Base-by-base conservation (phyloP, 2,113 vertebrate genomes). In the Spea multiplicata region DNA sequence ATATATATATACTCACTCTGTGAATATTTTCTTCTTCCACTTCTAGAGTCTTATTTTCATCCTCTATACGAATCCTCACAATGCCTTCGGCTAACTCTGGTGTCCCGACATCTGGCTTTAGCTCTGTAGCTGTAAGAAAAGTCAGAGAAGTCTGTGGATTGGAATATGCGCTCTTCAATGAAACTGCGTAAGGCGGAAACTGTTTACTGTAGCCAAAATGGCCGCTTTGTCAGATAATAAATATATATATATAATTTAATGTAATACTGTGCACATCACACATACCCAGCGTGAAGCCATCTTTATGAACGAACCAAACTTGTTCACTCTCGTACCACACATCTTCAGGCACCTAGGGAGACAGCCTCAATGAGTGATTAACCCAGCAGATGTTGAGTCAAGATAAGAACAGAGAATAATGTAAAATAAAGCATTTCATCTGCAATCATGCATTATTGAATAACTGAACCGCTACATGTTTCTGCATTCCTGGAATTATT, bases 71-170 rank as follows among this genome's bases (percentile, higher is more conserved):
- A 69, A 98, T 90, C 73, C 95, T 88, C 64, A 94, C 93, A 81
- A 82, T 87, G 13, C 96, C 96, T 0, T 84, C 84, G 0, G 94
- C 91, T 73, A 95, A 92, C 55, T 98, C 96, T 0, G 94, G 94
- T 0, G 97, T 98, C 2, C 97, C 96, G 82, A 95, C 95, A 0
- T 99, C 97, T 0, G 97, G 97, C 78, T 97, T 98, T 75, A 99
- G 89, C 85, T 95, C 95, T 0, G 93, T 98, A 52, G 95, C 97
- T 99, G 87, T 62, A 55, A 67, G 1, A 76, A 62, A 67, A 44
- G 44, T 44, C 0, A 52, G 30, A 30, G 2, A 30, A 30, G 30
- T 30, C 30, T 30, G 30, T 30, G 30, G 30, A 30, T 30, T 30
- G 30, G 30, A 30, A 30, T 30, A 30, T 30, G 30, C 30, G 30